A percentile compares a stretch with the other conserved stretches of the same genome.
Evolutionary conservation across 2,888 invertebrate species (phyloP).

Genomic region (Thera britannica): DNA sequence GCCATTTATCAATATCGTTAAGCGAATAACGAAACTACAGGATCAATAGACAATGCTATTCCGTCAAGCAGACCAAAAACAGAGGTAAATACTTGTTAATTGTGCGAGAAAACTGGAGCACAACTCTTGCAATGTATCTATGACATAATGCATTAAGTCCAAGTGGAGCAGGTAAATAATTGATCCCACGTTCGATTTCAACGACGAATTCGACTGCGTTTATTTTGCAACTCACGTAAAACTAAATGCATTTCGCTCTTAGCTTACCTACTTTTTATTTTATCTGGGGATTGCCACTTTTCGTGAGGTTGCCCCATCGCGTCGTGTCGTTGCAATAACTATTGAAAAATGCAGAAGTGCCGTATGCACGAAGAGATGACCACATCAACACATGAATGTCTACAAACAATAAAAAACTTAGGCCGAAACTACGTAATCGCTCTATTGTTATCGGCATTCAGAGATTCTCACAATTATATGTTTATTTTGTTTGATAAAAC

Average conservation of each 20-base stretch:
- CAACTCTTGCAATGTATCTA: slow-evolving; percentile 48
- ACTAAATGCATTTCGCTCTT: slow-evolving; percentile 51
- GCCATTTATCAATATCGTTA: slow-evolving; percentile 54
- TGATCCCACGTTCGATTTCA: slow-evolving; percentile 78
- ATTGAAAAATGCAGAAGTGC: slow-evolving; percentile 9
- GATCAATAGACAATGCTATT: slow-evolving; percentile 48
- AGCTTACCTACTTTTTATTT: slow-evolving; percentile 46
- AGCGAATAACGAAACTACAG: slow-evolving; percentile 48
- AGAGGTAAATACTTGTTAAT: slow-evolving; percentile 57
- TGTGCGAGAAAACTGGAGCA: slow-evolving; percentile 62
- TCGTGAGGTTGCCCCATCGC: slow-evolving; percentile 46
- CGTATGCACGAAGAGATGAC: slow-evolving; percentile 41
- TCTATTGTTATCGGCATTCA: slow-evolving; percentile 57
- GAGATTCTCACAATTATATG: slow-evolving; percentile 59
- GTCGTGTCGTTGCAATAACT: slow-evolving; percentile 11
- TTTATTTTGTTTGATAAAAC: slow-evolving; percentile 54
- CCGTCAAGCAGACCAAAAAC: slow-evolving; percentile 50
- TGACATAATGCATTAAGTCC: slow-evolving; percentile 60
- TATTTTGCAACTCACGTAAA: slow-evolving; percentile 55
- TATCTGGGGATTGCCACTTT: slow-evolving; percentile 46
- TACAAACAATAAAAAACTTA: slow-evolving; percentile 38
- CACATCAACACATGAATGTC: slow-evolving; percentile 40
- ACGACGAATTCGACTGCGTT: slow-evolving; percentile 56
- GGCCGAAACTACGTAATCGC: slow-evolving; percentile 51
- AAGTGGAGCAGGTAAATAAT: slow-evolving; percentile 68